Conservation (phyloP, 2,113 vertebrate genomes). For the Vidua chalybeata region DNA sequence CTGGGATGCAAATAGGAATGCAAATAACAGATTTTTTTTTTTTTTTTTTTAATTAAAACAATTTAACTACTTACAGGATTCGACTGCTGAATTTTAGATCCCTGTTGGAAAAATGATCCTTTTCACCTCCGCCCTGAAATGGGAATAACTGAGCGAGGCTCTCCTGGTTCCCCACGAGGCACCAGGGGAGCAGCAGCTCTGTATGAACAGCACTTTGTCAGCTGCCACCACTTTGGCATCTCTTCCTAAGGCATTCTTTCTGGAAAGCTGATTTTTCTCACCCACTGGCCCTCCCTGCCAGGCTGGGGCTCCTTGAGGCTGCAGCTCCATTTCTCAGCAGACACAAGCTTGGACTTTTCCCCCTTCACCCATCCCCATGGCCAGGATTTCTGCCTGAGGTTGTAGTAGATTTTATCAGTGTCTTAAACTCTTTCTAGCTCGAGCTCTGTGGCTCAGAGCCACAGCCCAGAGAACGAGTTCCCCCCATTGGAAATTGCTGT, state of each 20-base stretch:
- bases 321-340: background rate
- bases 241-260: background rate
- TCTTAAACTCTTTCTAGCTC: background rate
- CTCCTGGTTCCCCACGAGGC: background rate
- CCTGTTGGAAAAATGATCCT: conserved; percentile 39
- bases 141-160: background rate
- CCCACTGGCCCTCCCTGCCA: background rate
- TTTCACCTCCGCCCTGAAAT: conserved; percentile 21
- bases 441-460: background rate
- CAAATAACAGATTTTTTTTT: conserved; percentile 60
- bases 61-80: conserved; percentile 27
- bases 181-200: background rate
- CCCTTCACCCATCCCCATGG: fast-evolving
- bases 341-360: background rate
- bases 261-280: background rate
- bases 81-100: conserved; percentile 45
- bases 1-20: conserved; percentile 50
- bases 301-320: background rate
- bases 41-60: background rate
- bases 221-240: background rate
- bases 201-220: background rate
- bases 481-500: background rate
- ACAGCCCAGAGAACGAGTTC: background rate
- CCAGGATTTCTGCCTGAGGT: background rate
- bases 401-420: background rate